phyloP scores from a whole-genome alignment of 2,888 invertebrate species.

The Laspeyria flexula region DNA sequence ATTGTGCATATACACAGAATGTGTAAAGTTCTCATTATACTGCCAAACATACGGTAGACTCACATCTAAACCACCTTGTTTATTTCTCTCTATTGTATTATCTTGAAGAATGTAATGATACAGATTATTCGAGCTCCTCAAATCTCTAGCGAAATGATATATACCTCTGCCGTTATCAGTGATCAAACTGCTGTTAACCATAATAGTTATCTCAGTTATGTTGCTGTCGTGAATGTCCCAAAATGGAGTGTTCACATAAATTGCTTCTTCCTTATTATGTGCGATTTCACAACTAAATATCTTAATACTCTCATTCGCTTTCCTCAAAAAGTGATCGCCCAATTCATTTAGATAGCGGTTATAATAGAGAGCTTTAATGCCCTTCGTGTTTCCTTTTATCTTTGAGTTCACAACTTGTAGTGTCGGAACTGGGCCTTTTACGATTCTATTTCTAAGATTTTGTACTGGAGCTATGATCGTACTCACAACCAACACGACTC shows the following conservation, averaged over 20 bases:
- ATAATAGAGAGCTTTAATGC: slow-evolving; percentile 94
- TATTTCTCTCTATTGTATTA: slow-evolving; percentile 94
- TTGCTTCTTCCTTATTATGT: slow-evolving; percentile 92
- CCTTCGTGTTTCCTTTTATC: slow-evolving; percentile 93
- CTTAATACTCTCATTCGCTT: slow-evolving; percentile 94
- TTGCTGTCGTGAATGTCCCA: slow-evolving; percentile 95
- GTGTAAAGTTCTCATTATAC: slow-evolving; percentile 97
- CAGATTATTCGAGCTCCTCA: slow-evolving; percentile 97
- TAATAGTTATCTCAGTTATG: slow-evolving; percentile 95
- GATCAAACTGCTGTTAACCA: slow-evolving; percentile 94
- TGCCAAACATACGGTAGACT: slow-evolving; percentile 97
- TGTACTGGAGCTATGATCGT: slow-evolving; percentile 91
- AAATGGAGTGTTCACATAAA: slow-evolving; percentile 93
- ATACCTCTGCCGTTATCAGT: slow-evolving; percentile 95
- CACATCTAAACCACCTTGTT: slow-evolving; percentile 94
- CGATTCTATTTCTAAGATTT: slow-evolving; percentile 90
- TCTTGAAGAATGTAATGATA: slow-evolving; percentile 97
- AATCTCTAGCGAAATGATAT: slow-evolving; percentile 95
- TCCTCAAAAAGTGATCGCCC: slow-evolving; percentile 94
- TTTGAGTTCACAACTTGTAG: slow-evolving; percentile 89
- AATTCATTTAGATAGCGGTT: slow-evolving; percentile 94
- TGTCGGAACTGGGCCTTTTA: slow-evolving; percentile 93
- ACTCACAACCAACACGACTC: slow-evolving; percentile 92
- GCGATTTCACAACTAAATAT: slow-evolving; percentile 93
- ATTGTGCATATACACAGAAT: slow-evolving; percentile 94